Evolutionary conservation across 2,113 vertebrate genomes (phyloP), one percentile per base, ranked within the genome.

Genomic region (Trochalopteron elliotii): DNA sequence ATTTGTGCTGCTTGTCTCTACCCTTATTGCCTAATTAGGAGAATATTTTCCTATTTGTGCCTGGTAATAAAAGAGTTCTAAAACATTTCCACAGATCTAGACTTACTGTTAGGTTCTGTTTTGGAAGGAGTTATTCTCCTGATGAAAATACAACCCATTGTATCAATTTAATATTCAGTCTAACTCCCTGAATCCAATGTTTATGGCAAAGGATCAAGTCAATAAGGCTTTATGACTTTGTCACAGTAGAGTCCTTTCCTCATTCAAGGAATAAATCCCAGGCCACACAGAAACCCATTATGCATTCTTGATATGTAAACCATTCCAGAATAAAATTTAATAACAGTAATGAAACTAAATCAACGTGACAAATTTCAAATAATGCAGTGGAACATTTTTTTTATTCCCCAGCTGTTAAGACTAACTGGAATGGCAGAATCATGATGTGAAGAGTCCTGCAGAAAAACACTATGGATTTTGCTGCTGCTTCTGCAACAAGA

Each of bases 291-390:
- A 83, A 84, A 94, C 53, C 89, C 64, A 94, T 96, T 96, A 76
- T 60, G 35, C 85, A 87, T 93, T 87, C 81, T 93, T 97, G 85
- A 90, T 95, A 91, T 79, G 93, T 93, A 97, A 96, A 93, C 67
- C 83, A 90, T 33, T 67, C 84, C 74, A 82, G 77, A 92, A 89
- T 94, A 92, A 90, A 91, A 85, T 89, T 94, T 96, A 97, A 90
- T 78, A 82, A 91, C 90, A 93, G 88, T 80, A 96, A 93, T 94
- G 91, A 85, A 95, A 90, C 75, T 95, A 96, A 97, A 89, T 84
- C 96, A 95, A 94, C 69, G 94, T 96, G 86, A 93, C 65, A 96
- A 97, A 97, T 97, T 94, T 87, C 91, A 95, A 91, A 96, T 93
- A 92, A 96, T 92, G 80, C 95, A 91, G 61, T 86, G 78, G 84